Evolutionary conservation across 1,140 invertebrate genomes (phyloP).

Genomic region (Drosophila ambigua): DNA sequence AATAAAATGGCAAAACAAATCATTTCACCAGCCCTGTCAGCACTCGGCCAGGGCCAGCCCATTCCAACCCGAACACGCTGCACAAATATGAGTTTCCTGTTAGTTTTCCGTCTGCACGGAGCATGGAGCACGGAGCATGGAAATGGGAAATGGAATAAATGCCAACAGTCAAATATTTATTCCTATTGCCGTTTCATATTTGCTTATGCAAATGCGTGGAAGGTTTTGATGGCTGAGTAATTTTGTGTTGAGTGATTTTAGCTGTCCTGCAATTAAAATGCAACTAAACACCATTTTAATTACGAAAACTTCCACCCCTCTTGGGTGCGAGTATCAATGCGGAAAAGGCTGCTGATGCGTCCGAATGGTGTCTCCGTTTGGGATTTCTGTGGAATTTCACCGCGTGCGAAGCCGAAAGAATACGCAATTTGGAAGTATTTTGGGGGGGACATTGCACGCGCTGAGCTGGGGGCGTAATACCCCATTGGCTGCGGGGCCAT

Average conservation of each 20-base stretch:
- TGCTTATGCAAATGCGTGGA: conserved; percentile 56
- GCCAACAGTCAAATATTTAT: conserved; percentile 42
- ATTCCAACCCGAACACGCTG: conserved; percentile 7
- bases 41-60: conserved; percentile 24
- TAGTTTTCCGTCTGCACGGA: conserved; percentile 36
- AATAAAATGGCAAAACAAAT: conserved; percentile 16
- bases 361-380: not conserved
- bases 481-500: conserved; percentile 1
- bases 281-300: conserved; percentile 21
- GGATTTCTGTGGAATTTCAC: conserved; percentile 1
- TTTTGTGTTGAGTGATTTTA: not conserved
- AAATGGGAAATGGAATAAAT: conserved; percentile 29
- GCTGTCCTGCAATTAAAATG: conserved; percentile 26
- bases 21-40: conserved; percentile 8
- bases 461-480: not conserved
- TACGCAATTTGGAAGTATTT: not conserved
- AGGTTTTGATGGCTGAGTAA: conserved; percentile 36
- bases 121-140: conserved; percentile 13
- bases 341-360: not conserved
- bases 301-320: not conserved
- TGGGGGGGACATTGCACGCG: not conserved
- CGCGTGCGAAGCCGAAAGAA: too few species aligned
- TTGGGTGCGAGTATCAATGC: not conserved
- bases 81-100: conserved; percentile 49
- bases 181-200: conserved; percentile 32